These are phyloP conservation scores for Lithosia quadra DNA, from an alignment of 2,888 invertebrate genomes.

Conservation along the genomic window DNA sequence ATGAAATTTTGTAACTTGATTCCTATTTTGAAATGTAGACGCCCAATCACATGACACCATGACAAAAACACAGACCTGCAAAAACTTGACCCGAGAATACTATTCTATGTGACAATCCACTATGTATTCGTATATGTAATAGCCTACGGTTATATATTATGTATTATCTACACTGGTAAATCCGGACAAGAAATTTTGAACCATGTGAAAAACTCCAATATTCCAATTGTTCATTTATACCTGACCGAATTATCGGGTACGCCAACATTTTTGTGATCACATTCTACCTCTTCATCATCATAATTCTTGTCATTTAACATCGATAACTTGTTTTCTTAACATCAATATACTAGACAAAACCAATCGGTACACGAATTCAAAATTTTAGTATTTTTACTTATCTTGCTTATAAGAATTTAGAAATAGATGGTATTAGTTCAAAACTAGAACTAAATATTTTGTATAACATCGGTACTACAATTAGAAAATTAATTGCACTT, in stretches of 20 bases:
- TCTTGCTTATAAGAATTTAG: constrained; percentile 44
- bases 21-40: constrained; percentile 53
- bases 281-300: constrained; percentile 21
- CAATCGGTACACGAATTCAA: constrained; percentile 35
- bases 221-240: not conserved
- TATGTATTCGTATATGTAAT: not conserved
- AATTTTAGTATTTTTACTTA: constrained; percentile 22
- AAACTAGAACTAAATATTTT: constrained; percentile 32
- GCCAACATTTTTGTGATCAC: constrained; percentile 12
- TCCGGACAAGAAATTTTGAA: not conserved
- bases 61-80: constrained; percentile 47
- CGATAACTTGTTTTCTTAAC: constrained; percentile 26
- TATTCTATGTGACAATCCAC: not conserved
- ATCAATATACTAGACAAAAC: constrained; percentile 18
- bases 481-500: constrained; percentile 38
- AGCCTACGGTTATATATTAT: not conserved
- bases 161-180: not conserved
- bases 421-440: constrained; percentile 34
- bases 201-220: not conserved
- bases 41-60: constrained; percentile 63
- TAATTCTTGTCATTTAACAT: constrained; percentile 27
- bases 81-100: constrained; percentile 16
- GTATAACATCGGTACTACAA: constrained; percentile 28
- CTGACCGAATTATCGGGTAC: not conserved
- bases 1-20: constrained; percentile 58